phyloP scores from a whole-genome alignment of 2,888 invertebrate species.

The Leucophenga maculata region DNA sequence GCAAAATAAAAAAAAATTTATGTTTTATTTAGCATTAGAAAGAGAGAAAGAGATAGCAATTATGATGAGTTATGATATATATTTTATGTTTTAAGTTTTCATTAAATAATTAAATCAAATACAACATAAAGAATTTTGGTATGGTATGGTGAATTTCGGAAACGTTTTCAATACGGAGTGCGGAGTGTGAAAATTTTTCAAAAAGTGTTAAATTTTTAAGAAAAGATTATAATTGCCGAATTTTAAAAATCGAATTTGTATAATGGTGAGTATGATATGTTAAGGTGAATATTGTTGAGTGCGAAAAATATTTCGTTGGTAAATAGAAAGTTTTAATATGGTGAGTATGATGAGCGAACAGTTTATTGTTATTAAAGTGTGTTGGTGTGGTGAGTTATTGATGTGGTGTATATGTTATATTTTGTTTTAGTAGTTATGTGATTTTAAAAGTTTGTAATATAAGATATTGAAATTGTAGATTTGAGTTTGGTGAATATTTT shows the following conservation, averaged over 20 bases:
- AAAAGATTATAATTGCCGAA: too few relatives aligned
- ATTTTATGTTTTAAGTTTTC: constrained; percentile 14
- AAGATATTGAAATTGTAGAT: constrained; percentile 2
- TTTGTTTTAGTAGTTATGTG: too few relatives aligned
- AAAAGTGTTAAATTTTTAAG: too few relatives aligned
- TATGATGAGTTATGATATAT: constrained; percentile 12
- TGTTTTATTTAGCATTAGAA: constrained; percentile 10
- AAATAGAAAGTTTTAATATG: not conserved
- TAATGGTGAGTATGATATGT: too few relatives aligned
- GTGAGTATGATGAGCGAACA: not conserved
- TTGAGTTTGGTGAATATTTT: not conserved
- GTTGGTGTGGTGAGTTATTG: not conserved
- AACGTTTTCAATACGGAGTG: too few relatives aligned
- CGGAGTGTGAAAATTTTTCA: too few relatives aligned
- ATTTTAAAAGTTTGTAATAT: too few relatives aligned
- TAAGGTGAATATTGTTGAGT: too few relatives aligned
- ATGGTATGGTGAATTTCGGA: not conserved
- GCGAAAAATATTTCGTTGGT: not conserved
- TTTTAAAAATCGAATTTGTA: too few relatives aligned
- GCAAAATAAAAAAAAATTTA: constrained; percentile 42
- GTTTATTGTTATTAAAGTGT: too few relatives aligned
- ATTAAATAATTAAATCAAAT: constrained; percentile 29
- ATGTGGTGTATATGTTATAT: not conserved
- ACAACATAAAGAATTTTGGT: constrained; percentile 6
- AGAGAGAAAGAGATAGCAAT: constrained; percentile 20